Conservation (phyloP, 1,140 invertebrate species). For the Hylaeus volcanicus region DNA sequence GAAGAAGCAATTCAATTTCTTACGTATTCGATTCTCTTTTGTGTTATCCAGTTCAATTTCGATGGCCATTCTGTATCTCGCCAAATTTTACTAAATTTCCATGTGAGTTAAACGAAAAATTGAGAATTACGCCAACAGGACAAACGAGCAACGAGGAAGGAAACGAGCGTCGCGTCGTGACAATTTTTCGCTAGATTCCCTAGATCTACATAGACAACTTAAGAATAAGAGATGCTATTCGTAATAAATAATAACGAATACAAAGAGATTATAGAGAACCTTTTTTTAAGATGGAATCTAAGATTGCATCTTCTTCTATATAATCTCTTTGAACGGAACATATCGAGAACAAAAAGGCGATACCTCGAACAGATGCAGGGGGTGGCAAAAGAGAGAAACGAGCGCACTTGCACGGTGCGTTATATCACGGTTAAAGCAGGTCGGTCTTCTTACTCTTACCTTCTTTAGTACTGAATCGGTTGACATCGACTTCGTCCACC, state of each 20-base stretch:
- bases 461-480: conserved; percentile 94
- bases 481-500: conserved; percentile 95
- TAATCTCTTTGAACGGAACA: background rate
- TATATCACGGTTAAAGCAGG: conserved; percentile 29
- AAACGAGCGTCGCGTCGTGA: conserved; percentile 4
- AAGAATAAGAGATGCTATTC: too few relatives aligned
- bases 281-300: too few relatives aligned
- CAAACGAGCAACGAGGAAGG: background rate
- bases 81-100: conserved; percentile 3
- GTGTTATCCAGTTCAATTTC: conserved; percentile 67
- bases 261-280: too few relatives aligned
- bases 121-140: background rate
- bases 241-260: too few relatives aligned
- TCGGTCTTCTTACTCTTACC: conserved; percentile 84
- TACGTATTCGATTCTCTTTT: conserved; percentile 63
- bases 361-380: background rate
- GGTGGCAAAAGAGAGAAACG: background rate
- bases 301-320: background rate
- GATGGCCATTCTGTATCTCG: conserved; percentile 52
- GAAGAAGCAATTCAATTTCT: conserved; percentile 27
- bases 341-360: conserved; percentile 4
- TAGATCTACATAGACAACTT: too few relatives aligned
- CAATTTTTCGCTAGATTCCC: too few relatives aligned
- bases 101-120: background rate
- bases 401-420: conserved; percentile 16